Percentiles rank a stretch among this genome's conserved stretches.
Evolutionary conservation across 2,797 vertebrate genomes (phyloP).

Genomic region (Eidolon dupreanum): DNA sequence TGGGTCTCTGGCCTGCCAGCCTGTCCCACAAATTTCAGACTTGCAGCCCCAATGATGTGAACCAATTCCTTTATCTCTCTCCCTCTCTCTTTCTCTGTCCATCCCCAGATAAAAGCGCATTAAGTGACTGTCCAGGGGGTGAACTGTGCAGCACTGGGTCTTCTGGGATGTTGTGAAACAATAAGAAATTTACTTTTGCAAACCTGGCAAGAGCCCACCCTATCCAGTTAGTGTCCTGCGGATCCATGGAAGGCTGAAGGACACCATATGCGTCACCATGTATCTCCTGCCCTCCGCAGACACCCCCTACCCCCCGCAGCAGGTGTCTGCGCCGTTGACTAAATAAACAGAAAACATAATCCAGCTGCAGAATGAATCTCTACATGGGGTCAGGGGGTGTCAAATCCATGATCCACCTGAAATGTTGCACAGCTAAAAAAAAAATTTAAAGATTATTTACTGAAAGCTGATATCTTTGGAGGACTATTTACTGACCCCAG

Average conservation of each 20-base stretch:
- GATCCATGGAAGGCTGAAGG: neutral
- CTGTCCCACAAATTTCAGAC: neutral
- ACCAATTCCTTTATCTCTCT: no score
- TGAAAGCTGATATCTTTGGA: neutral
- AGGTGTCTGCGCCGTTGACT: neutral
- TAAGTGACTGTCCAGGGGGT: neutral
- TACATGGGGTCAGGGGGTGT: neutral
- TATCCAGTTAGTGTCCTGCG: neutral
- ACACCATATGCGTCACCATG: accelerated
- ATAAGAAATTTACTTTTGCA: neutral
- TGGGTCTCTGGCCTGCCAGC: neutral
- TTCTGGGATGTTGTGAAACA: neutral
- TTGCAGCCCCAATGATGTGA: no score
- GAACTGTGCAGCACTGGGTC: neutral
- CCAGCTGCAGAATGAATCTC: neutral
- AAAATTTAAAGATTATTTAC: neutral
- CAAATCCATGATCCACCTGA: neutral
- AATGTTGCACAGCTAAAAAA: neutral
- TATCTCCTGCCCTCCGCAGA: neutral
- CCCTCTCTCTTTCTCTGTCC: neutral
- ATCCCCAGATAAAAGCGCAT: neutral
- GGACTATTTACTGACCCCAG: neutral
- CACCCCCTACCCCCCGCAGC: neutral
- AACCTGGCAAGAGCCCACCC: neutral
- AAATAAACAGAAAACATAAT: neutral